Percentiles rank a stretch among this genome's conserved stretches.
Evolutionary conservation across 2,797 vertebrate species (phyloP).

Genomic region (Sylvilagus floridanus): DNA sequence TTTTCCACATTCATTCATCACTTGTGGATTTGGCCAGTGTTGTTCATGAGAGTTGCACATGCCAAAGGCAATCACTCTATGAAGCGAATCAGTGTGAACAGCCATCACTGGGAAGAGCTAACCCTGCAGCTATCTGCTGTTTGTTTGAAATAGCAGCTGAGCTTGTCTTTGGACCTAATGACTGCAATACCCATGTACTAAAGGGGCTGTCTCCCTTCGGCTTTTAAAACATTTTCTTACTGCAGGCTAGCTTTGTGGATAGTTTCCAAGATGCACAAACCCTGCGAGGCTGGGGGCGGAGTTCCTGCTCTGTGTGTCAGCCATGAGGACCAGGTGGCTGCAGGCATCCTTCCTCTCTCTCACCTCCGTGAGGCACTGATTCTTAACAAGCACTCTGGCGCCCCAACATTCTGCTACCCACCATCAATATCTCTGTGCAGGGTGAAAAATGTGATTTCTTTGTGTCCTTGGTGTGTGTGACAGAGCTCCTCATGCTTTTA

Average conservation of each 20-base stretch:
- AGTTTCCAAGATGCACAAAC: conserved; percentile 39
- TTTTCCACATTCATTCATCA: conserved; percentile 64
- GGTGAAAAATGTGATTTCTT: conserved; percentile 63
- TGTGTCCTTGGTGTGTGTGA: conserved; percentile 56
- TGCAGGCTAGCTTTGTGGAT: neutral
- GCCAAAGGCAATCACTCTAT: conserved; percentile 75
- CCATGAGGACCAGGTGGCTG: neutral
- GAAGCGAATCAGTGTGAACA: conserved; percentile 70
- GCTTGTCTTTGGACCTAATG: conserved; percentile 57
- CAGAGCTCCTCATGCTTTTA: conserved; percentile 61
- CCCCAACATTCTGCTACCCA: neutral
- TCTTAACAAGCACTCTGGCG: neutral
- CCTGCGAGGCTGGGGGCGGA: conserved; percentile 17
- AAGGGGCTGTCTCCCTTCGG: neutral
- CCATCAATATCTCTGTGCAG: conserved; percentile 13
- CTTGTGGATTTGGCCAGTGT: conserved; percentile 13
- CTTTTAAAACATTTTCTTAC: neutral
- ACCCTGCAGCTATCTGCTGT: conserved; percentile 40
- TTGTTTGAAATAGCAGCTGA: conserved; percentile 7
- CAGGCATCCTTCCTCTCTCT: neutral
- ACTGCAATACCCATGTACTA: conserved; percentile 14
- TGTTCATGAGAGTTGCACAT: conserved; percentile 62
- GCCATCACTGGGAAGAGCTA: conserved; percentile 3
- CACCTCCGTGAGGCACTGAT: neutral
- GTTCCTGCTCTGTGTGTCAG: neutral